Conservation (phyloP, 2,888 invertebrate species). For the Corythucha ciliata region DNA sequence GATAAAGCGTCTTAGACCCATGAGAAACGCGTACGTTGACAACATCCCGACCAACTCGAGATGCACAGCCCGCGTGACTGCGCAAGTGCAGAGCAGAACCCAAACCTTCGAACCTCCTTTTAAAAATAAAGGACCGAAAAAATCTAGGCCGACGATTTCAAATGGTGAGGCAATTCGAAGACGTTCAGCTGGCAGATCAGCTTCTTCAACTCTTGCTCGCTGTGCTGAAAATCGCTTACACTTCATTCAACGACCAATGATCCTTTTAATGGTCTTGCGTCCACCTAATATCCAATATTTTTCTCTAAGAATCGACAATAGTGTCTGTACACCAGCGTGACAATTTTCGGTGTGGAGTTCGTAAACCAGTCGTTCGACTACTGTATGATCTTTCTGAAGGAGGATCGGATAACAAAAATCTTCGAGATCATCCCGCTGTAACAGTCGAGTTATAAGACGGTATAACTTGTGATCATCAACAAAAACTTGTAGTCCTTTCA, state of each 20-base stretch:
- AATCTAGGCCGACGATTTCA: constrained; percentile 39
- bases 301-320: constrained; percentile 15
- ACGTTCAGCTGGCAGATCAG: constrained; percentile 37
- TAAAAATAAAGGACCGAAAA: constrained; percentile 40
- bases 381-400: too few species aligned
- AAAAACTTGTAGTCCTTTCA: constrained; percentile 4
- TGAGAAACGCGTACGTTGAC: constrained; percentile 37
- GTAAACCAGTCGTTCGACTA: too few species aligned
- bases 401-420: constrained; percentile 14
- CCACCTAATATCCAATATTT: constrained; percentile 17
- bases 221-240: constrained; percentile 32
- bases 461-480: neutral
- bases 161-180: constrained; percentile 35
- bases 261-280: constrained; percentile 17
- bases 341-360: too few species aligned
- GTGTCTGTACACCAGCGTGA: constrained; percentile 10
- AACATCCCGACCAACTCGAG: constrained; percentile 39
- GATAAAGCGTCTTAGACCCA: constrained; percentile 38
- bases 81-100: constrained; percentile 41
- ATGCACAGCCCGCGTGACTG: constrained; percentile 40
- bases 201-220: constrained; percentile 27
- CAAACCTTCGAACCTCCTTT: constrained; percentile 34
- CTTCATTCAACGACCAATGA: neutral
- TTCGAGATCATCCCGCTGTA: constrained; percentile 8
- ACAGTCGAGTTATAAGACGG: constrained; percentile 9